These are phyloP conservation scores for Drosophila quadrilineata DNA, from an alignment of 1,140 invertebrate species.

Conservation along the genomic window DNA sequence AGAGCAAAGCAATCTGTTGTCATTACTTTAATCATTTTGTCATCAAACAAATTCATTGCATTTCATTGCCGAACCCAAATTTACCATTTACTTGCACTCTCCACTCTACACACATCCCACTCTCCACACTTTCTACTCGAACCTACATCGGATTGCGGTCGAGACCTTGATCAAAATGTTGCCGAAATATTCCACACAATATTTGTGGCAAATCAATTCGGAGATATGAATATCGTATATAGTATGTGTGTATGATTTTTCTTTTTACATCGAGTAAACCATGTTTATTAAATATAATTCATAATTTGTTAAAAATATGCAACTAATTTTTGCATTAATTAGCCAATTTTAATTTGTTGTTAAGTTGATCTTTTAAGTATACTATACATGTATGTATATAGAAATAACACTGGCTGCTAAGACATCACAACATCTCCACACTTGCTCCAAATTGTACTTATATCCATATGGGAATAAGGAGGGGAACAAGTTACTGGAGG, in stretches of 20 bases:
- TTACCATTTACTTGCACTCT: not conserved
- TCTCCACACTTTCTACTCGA: too few relatives aligned
- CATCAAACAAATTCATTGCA: not conserved
- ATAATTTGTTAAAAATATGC: not conserved
- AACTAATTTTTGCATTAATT: too few relatives aligned
- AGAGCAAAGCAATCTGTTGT: slow-evolving; percentile 10
- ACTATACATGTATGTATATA: slow-evolving; percentile 3
- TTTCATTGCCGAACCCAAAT: not conserved
- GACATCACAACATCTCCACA: slow-evolving; percentile 12
- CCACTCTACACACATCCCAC: too few relatives aligned
- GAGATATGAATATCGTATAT: too few relatives aligned
- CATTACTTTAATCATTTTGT: slow-evolving; percentile 13
- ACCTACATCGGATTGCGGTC: too few relatives aligned
- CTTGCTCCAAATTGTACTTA: too few relatives aligned
- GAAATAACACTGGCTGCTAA: slow-evolving; percentile 10
- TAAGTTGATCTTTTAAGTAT: too few relatives aligned
- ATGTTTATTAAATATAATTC: not conserved
- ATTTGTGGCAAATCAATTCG: too few relatives aligned
- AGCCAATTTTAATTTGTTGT: too few relatives aligned
- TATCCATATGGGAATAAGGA: too few relatives aligned
- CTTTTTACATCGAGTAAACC: slow-evolving; percentile 7
- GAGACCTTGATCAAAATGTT: too few relatives aligned
- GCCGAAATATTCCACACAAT: too few relatives aligned
- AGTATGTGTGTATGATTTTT: not conserved
- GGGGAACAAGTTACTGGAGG: not conserved